A percentile compares a stretch with the other conserved stretches of the same genome.
phyloP scores from a whole-genome alignment of 2,113 vertebrate species.

The Etheostoma spectabile region DNA sequence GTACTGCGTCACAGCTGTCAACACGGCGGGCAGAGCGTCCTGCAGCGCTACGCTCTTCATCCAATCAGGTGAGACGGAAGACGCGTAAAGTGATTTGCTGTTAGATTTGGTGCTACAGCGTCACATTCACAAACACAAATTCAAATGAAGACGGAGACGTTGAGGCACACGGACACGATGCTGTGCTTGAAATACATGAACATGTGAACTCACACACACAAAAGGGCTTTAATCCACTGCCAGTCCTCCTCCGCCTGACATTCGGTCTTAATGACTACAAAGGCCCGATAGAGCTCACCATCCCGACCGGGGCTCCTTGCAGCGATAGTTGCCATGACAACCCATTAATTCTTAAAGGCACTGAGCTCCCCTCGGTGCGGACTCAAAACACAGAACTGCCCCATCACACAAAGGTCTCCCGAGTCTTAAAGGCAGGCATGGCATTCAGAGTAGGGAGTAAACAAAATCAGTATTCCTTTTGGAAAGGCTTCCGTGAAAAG shows the following conservation, averaged over 20 bases:
- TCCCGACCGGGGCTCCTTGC: conserved; percentile 49
- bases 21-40: conserved; percentile 85
- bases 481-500: background rate
- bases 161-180: conserved; percentile 4
- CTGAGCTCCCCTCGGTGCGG: conserved; percentile 31
- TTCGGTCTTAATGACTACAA: conserved; percentile 65
- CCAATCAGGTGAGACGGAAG: conserved; percentile 82
- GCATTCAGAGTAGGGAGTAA: conserved; percentile 41
- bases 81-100: background rate
- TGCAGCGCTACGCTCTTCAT: conserved; percentile 87
- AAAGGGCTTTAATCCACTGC: conserved; percentile 41
- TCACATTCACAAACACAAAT: conserved; percentile 2
- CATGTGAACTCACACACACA: conserved; percentile 38
- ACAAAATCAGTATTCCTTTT: conserved; percentile 16
- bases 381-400: conserved; percentile 44
- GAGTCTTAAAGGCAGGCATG: conserved; percentile 38
- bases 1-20: conserved; percentile 87
- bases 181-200: conserved; percentile 22
- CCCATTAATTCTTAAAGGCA: conserved; percentile 72
- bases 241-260: conserved; percentile 64
- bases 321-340: conserved; percentile 71
- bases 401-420: conserved; percentile 51
- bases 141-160: conserved; percentile 9
- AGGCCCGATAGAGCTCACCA: conserved; percentile 65
- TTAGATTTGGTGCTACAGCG: background rate